Evolutionary conservation across 2,113 vertebrate genomes (phyloP).

Genomic region (Pelodiscus sinensis): DNA sequence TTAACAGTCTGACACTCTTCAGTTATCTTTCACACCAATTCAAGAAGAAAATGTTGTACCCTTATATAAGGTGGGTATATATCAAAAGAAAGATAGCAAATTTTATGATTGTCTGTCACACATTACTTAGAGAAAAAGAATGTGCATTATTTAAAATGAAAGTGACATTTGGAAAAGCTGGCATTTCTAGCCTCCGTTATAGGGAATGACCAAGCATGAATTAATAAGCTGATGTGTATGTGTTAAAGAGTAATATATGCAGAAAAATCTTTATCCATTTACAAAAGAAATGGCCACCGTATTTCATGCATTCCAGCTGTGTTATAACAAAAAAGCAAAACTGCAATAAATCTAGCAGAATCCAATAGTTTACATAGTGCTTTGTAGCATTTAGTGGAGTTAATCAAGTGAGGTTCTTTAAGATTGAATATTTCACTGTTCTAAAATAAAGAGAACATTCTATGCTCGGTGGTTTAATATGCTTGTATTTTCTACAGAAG

Average conservation of each 20-base stretch:
- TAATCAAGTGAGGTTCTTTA: neutral
- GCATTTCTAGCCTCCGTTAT: neutral
- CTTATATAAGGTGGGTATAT: neutral
- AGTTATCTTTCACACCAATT: neutral
- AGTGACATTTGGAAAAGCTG: neutral
- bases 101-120: neutral
- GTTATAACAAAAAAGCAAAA: neutral
- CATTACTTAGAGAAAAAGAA: neutral
- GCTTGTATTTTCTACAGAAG: conserved; percentile 17
- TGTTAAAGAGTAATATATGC: neutral
- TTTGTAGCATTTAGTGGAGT: conserved; percentile 5
- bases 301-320: neutral
- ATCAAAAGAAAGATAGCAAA: neutral
- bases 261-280: neutral
- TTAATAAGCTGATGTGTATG: neutral
- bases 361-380: neutral
- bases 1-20: neutral
- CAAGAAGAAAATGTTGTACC: neutral
- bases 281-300: neutral
- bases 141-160: neutral
- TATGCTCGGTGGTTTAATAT: neutral
- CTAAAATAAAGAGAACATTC: neutral
- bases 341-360: neutral
- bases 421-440: neutral
- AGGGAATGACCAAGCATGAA: neutral